A percentile compares a stretch with the other conserved stretches of the same genome.
phyloP scores from a whole-genome alignment of 2,113 vertebrate species.

The Amphiprion percula region DNA sequence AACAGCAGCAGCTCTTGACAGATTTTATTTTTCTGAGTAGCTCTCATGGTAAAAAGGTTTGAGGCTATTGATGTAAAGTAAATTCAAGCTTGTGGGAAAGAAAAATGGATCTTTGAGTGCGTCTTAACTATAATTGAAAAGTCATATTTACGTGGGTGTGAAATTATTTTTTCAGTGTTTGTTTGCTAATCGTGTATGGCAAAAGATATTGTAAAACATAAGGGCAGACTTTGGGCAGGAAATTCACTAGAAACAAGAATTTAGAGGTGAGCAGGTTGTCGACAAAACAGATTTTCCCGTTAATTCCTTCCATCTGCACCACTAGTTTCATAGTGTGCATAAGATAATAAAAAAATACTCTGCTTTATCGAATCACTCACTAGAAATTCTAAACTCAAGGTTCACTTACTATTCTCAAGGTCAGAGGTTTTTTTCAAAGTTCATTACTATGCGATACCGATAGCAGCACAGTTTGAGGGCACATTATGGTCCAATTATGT shows the following conservation, averaged over 20 bases:
- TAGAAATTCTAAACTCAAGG: background rate
- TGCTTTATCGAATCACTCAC: background rate
- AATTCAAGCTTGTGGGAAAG: constrained; percentile 13
- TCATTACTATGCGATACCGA: constrained; percentile 5
- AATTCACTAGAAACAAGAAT: too few relatives aligned
- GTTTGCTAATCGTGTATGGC: background rate
- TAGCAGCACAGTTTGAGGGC: constrained; percentile 10
- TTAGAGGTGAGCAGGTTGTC: too few relatives aligned
- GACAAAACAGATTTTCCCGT: background rate
- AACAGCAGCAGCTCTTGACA: constrained; percentile 23
- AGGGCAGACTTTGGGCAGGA: background rate
- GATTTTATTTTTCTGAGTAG: constrained; percentile 29
- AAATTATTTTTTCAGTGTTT: background rate
- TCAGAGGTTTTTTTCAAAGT: constrained; percentile 3
- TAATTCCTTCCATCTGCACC: background rate
- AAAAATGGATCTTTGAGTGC: constrained; percentile 6
- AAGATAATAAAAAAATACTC: background rate
- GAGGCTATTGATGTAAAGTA: constrained; percentile 11
- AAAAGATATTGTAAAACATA: background rate
- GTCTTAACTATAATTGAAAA: constrained; percentile 11
- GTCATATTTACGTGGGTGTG: background rate
- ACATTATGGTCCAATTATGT: constrained; percentile 24
- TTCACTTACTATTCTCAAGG: background rate
- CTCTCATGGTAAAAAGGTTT: constrained; percentile 21
- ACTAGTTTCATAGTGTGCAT: background rate